Percentiles rank a stretch among this genome's conserved stretches.
Conservation (phyloP, 1,140 invertebrate species). For the Ganaspis sp. region DNA sequence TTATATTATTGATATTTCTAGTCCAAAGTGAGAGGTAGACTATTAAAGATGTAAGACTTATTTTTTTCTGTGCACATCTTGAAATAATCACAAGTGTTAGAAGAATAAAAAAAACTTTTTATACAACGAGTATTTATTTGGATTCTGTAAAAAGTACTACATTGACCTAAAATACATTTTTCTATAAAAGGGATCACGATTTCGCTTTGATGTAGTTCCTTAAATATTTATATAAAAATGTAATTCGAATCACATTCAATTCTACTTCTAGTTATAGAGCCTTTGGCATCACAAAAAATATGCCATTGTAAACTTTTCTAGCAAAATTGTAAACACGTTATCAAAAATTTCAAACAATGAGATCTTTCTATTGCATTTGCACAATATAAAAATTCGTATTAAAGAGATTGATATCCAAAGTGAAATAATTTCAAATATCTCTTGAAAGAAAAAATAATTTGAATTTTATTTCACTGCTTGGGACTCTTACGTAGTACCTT, state of each 20-base stretch:
- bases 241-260: constrained; percentile 15
- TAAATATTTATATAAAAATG: constrained; percentile 17
- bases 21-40: no score
- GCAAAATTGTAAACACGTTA: constrained; percentile 16
- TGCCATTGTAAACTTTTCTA: constrained; percentile 9
- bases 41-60: no score
- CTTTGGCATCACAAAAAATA: neutral
- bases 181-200: constrained; percentile 20
- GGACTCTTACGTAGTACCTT: neutral
- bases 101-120: neutral
- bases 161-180: constrained; percentile 24
- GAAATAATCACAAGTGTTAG: no score
- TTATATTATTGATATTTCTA: no score
- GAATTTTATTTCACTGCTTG: neutral
- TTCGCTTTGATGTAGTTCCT: constrained; percentile 24
- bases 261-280: neutral
- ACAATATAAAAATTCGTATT: neutral
- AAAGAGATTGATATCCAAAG: neutral
- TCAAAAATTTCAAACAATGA: constrained; percentile 13
- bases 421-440: neutral
- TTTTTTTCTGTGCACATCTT: no score
- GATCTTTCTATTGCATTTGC: neutral
- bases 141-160: constrained; percentile 15
- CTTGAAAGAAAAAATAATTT: neutral
- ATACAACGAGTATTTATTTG: constrained; percentile 22